Percentiles rank a stretch among this genome's conserved stretches.
Conservation (phyloP, 2,888 invertebrate species). For the Venusia cambrica region DNA sequence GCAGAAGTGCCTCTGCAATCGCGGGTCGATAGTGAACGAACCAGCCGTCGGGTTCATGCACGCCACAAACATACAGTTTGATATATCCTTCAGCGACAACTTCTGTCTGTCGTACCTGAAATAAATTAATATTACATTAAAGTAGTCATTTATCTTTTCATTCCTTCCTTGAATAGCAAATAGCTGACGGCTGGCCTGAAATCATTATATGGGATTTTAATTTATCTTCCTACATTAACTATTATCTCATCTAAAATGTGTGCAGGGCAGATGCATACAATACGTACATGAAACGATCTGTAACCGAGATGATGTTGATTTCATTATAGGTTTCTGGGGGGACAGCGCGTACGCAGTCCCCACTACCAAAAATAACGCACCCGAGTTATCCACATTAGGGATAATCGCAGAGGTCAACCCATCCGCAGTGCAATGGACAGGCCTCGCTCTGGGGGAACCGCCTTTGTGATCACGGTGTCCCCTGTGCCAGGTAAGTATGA, state of each 20-base stretch:
- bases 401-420: conserved; percentile 21
- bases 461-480: conserved; percentile 17
- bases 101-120: conserved; percentile 92
- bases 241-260: too few species aligned
- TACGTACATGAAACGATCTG: too few species aligned
- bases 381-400: conserved; percentile 19
- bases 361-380: conserved; percentile 20
- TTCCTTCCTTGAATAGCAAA: too few species aligned
- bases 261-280: too few species aligned
- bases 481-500: conserved; percentile 20
- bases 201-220: too few species aligned
- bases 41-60: conserved; percentile 99
- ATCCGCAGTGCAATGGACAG: conserved; percentile 16
- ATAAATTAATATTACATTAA: too few species aligned
- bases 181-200: too few species aligned
- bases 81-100: conserved; percentile 92
- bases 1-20: conserved; percentile 93
- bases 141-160: too few species aligned
- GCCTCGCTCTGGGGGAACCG: conserved; percentile 18
- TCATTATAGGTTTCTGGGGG: conserved; percentile 2
- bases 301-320: too few species aligned
- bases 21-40: conserved; percentile 95
- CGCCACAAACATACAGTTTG: conserved; percentile 95
- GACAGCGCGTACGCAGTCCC: conserved; percentile 20
- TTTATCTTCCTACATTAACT: too few species aligned